A percentile compares a stretch with the other conserved stretches of the same genome.
Evolutionary conservation across 2,113 vertebrate genomes (phyloP).

Genomic region (Thryonomys swinderianus): DNA sequence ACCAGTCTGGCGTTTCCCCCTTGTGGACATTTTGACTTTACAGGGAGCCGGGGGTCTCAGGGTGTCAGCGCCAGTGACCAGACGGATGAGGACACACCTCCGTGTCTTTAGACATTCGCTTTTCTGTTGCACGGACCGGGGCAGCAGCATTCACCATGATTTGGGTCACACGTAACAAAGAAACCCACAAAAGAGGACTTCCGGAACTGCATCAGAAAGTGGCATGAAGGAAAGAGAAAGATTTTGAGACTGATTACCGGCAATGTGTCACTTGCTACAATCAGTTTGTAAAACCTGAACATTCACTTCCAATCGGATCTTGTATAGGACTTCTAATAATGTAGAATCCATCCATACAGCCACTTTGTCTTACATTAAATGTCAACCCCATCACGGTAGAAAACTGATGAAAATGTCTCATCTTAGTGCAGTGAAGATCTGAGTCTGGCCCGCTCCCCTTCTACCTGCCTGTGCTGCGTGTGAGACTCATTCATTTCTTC

Average conservation of each 20-base stretch:
- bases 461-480: not conserved
- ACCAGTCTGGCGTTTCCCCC: too few relatives aligned
- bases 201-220: not conserved
- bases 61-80: accelerated
- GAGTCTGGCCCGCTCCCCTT: not conserved
- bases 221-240: not conserved
- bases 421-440: not conserved
- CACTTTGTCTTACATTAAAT: not conserved
- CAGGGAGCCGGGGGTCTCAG: not conserved
- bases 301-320: not conserved
- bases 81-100: not conserved
- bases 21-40: not conserved
- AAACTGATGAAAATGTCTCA: not conserved
- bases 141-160: not conserved
- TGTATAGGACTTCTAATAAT: not conserved
- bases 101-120: not conserved
- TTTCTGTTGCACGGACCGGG: accelerated
- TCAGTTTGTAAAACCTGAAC: not conserved
- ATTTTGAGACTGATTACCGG: not conserved
- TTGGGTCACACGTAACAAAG: not conserved
- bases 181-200: not conserved
- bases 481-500: not conserved
- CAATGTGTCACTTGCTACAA: not conserved
- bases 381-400: not conserved
- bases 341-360: accelerated